Percentiles rank a stretch among this genome's conserved stretches.
Evolutionary conservation across 2,113 vertebrate species (phyloP).

Genomic region (Symphodus melops): DNA sequence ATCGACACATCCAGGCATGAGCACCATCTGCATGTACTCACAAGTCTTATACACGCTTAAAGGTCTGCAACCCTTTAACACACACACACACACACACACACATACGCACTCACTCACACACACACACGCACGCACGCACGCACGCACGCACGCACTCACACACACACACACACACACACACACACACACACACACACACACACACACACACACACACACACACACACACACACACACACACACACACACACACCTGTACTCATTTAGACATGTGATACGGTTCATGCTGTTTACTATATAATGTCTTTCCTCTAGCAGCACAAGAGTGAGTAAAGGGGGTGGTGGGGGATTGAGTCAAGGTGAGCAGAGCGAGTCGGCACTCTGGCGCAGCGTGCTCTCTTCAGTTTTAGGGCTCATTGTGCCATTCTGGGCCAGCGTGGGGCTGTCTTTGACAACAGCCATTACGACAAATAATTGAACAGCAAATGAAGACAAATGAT

Average conservation of each 20-base stretch:
- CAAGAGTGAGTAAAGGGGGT: background rate
- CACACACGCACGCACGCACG: slow-evolving; percentile 20
- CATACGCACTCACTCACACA: slow-evolving; percentile 17
- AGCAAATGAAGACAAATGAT: slow-evolving; percentile 86
- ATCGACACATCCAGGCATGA: slow-evolving; percentile 60
- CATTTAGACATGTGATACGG: slow-evolving; percentile 46
- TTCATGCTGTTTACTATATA: slow-evolving; percentile 45
- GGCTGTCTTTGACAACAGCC: slow-evolving; percentile 76
- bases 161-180: slow-evolving; percentile 15
- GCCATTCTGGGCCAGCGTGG: slow-evolving; percentile 58
- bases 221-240: slow-evolving; percentile 5
- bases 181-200: slow-evolving; percentile 23
- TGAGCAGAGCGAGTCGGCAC: slow-evolving; percentile 31
- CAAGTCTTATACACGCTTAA: slow-evolving; percentile 4
- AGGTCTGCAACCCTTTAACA: too few relatives aligned
- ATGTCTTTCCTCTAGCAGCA: slow-evolving; percentile 48
- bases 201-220: slow-evolving; percentile 20
- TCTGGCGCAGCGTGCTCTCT: slow-evolving; percentile 19
- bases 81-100: slow-evolving; percentile 18
- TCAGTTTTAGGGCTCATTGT: slow-evolving; percentile 47
- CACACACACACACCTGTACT: slow-evolving; percentile 26
- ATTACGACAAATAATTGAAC: slow-evolving; percentile 84
- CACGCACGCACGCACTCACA: too few relatives aligned
- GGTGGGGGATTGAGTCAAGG: slow-evolving; percentile 39
- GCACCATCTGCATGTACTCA: slow-evolving; percentile 77